These are phyloP conservation scores for Epirrhoe alternata DNA, from an alignment of 2,888 invertebrate genomes.

Conservation along the genomic window DNA sequence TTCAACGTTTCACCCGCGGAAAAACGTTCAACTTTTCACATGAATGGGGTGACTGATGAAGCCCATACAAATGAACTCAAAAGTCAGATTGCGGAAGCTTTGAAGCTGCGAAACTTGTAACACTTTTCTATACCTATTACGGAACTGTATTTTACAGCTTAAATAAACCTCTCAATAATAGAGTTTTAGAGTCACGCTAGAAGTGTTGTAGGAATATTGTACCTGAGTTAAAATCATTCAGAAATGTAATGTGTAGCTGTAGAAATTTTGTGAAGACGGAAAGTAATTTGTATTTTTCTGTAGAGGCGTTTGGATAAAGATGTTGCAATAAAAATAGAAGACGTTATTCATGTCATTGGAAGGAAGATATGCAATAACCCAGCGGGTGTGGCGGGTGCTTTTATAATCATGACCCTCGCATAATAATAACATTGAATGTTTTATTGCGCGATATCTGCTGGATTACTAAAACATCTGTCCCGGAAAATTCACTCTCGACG, in stretches of 20 bases:
- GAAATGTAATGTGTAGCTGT: background rate
- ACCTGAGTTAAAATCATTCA: constrained; percentile 4
- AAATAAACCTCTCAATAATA: background rate
- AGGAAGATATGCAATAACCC: constrained; percentile 32
- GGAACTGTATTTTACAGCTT: background rate
- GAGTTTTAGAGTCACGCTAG: background rate
- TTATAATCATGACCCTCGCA: constrained; percentile 48
- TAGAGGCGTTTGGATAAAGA: constrained; percentile 12
- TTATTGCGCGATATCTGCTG: constrained; percentile 66
- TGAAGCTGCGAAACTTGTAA: constrained; percentile 3
- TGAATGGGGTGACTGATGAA: constrained; percentile 53
- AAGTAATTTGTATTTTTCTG: background rate
- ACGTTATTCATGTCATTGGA: constrained; percentile 25
- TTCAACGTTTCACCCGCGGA: constrained; percentile 51
- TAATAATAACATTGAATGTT: constrained; percentile 74
- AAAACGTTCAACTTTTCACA: constrained; percentile 54
- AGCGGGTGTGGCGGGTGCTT: constrained; percentile 34
- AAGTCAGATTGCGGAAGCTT: constrained; percentile 40
- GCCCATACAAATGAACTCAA: constrained; percentile 39
- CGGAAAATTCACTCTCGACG: constrained; percentile 83
- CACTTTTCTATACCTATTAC: constrained; percentile 8
- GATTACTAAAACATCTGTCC: constrained; percentile 83
- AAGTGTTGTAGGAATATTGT: background rate
- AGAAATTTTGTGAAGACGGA: background rate
- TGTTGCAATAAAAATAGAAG: constrained; percentile 26